Base-by-base conservation (phyloP, 2,888 invertebrate species). In the Pristionchus japonicus region DNA sequence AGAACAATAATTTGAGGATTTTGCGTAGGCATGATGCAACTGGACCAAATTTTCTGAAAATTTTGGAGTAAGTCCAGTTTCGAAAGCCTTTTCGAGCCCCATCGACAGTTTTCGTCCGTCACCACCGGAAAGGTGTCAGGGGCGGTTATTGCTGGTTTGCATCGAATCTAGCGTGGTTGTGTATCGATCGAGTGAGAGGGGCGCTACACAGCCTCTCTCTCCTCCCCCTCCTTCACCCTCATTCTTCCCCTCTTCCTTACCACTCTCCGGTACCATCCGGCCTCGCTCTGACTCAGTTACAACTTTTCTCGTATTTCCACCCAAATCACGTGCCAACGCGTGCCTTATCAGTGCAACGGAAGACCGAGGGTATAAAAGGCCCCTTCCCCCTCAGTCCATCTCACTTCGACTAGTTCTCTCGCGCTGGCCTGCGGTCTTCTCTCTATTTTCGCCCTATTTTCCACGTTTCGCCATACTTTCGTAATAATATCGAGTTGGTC, bases 171-270 rank as follows among this genome's bases (percentile, higher is more conserved):
- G 67, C 49, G 70, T 31, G 86, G 84, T n/a, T 86, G 13, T 27
- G 85, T 70, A 86, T 86, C 86, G 86, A 86, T 86, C 34, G 70
- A 64, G 61, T 9, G 70, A 23, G 70, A 15, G 49, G 86, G n/a
- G 86, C 15, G 86, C n/a, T n/a, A n/a, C n/a, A n/a, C 27, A 64
- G 67, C 15, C n/a, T 23, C 70, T 23, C 49, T 49, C 86, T 37
- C 47, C 43, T 11, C 61, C 74, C 61, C 20, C 52, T 20, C 27
- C 77, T 15, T 27, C 40, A 17, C 77, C 11, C 40, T 57, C 77
- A 23, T 43, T 43, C 70, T 27, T 23, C 47, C n/a, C 77, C 11
- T n/a, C 31, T 6, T 49, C 20, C 52, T 34, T 83, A 34, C 37
- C 23, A 49, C 52, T 15, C 34, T 37, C 82, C 49, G 82, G 52